Evolutionary conservation across 2,888 invertebrate genomes (phyloP).

Genomic region (Coleophora deauratella): DNA sequence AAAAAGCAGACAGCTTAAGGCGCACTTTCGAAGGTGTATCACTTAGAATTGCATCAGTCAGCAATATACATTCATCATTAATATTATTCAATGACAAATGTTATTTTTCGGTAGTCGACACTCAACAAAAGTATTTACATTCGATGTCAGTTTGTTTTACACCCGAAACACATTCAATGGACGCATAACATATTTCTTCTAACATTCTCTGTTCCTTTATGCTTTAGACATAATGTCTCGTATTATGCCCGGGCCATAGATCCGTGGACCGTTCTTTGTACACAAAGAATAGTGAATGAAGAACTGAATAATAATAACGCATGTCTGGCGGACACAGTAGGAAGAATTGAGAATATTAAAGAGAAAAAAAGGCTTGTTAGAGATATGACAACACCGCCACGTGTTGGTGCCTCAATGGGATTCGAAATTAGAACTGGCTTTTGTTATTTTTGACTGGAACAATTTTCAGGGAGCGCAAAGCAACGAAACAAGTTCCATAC

Average conservation of each 20-base stretch:
- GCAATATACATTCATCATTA: no score
- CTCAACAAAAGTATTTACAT: slow-evolving; percentile 71
- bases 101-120: slow-evolving; percentile 63
- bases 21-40: no score
- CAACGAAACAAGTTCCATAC: no score
- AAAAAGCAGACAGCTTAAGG: no score
- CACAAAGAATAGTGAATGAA: slow-evolving; percentile 64
- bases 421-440: slow-evolving; percentile 39
- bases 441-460: slow-evolving; percentile 23
- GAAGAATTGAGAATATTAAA: slow-evolving; percentile 43
- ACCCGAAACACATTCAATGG: slow-evolving; percentile 66
- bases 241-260: slow-evolving; percentile 57
- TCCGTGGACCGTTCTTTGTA: slow-evolving; percentile 56
- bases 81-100: slow-evolving; percentile 45
- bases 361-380: slow-evolving; percentile 41
- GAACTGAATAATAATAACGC: slow-evolving; percentile 62
- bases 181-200: slow-evolving; percentile 62
- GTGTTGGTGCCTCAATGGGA: slow-evolving; percentile 53
- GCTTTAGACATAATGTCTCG: slow-evolving; percentile 57
- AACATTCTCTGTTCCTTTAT: slow-evolving; percentile 56
- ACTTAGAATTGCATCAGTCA: no score
- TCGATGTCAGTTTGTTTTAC: slow-evolving; percentile 73
- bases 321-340: slow-evolving; percentile 46
- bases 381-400: slow-evolving; percentile 63
- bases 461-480: no score